Base-by-base conservation (phyloP, 2,888 invertebrate species). In the Lypha dubia region DNA sequence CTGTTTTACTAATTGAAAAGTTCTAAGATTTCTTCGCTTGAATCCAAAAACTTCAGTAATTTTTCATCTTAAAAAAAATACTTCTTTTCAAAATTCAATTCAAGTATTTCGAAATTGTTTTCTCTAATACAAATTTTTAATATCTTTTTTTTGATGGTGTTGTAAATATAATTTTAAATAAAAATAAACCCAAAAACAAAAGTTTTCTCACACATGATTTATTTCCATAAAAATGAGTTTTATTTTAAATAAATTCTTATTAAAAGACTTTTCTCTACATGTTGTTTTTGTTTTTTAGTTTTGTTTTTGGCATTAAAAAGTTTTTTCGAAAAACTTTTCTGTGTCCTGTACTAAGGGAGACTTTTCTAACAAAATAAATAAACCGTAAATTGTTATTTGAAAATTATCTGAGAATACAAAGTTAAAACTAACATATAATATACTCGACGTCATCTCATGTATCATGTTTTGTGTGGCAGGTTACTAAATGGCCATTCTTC, bases 361-460 rank as follows among this genome's bases (percentile, higher is more conserved):
- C 70, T 63, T 62, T 71, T n/a, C 1, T 17, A 71, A 79, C 63
- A 65, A 49, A 75, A 46, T 73, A 49, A 81, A 62, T 73, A 75
- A 75, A 70, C n/a, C 51, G 28, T 51, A 46, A 32, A 68, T 22
- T 74, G 49, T 74, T 80, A 60, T 74, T 74, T 51, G 24, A 67
- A 67, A 80, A 60, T 65, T 67, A 49, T 51, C 38, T 17, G 17
- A 9, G 0, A 32, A 63, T 38, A 24, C n/a, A 41, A 62, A 28
- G 24, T 20, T 9, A 17, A 51, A 44, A 56, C 22, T 11, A 32
- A 62, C 20, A 35, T 49, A 44, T 44, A 62, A 62, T 11, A 38
- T 38, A 13, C n/a, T n/a, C n/a, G n/a, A n/a, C n/a, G n/a, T n/a
- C n/a, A n/a, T n/a, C n/a, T n/a, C 11, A 38, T 11, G 38, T 24